Percentiles rank a stretch among this genome's conserved stretches.
These are phyloP conservation scores for Argynnis bischoffii DNA, from an alignment of 2,888 invertebrate species.

Conservation along the genomic window DNA sequence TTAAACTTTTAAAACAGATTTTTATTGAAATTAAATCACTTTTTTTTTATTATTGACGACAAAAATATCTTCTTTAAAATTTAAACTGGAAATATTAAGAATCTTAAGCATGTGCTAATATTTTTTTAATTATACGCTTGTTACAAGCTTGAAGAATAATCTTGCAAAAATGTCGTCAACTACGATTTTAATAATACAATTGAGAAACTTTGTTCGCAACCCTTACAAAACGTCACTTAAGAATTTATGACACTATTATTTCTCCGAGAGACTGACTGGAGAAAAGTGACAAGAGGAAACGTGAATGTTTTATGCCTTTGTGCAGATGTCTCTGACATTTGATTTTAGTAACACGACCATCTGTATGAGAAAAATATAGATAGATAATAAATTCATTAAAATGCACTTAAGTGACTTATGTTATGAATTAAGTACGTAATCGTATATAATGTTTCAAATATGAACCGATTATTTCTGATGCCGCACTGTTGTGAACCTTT, in stretches of 20 bases:
- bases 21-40: no score
- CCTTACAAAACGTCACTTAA: slow-evolving; percentile 62
- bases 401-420: neutral
- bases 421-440: neutral
- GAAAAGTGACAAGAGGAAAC: slow-evolving; percentile 47
- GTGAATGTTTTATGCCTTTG: slow-evolving; percentile 43
- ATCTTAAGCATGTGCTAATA: no score
- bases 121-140: no score
- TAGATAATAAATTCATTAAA: neutral
- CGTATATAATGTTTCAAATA: neutral
- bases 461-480: no score
- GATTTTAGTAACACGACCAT: slow-evolving; percentile 34
- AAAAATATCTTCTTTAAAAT: no score
- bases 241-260: slow-evolving; percentile 67
- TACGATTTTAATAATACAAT: slow-evolving; percentile 17
- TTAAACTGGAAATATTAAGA: no score
- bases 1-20: no score
- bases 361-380: neutral
- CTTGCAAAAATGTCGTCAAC: slow-evolving; percentile 2
- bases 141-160: slow-evolving; percentile 49
- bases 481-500: no score
- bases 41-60: no score
- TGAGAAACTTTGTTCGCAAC: slow-evolving; percentile 42
- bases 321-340: slow-evolving; percentile 41
- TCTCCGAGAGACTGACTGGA: slow-evolving; percentile 48